Percentiles rank a stretch among this genome's conserved stretches.
Evolutionary conservation across 2,888 invertebrate genomes (phyloP).

Genomic region (Hirtodrosophila histrioides): DNA sequence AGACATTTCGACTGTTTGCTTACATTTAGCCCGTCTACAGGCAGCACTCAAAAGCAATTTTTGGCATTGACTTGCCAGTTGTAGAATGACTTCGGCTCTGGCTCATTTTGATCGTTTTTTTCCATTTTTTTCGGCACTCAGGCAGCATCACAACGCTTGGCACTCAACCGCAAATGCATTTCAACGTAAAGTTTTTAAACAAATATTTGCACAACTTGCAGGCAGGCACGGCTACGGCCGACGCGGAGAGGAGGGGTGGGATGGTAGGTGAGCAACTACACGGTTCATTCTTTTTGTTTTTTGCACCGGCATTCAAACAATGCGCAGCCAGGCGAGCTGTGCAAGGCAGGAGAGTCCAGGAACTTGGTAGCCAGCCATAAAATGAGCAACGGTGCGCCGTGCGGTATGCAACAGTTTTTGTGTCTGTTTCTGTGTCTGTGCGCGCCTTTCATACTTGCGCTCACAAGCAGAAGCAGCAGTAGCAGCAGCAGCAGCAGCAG

Average conservation of each 20-base stretch:
- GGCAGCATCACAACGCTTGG: slow-evolving; percentile 65
- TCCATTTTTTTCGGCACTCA: slow-evolving; percentile 53
- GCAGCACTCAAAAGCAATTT: slow-evolving; percentile 68
- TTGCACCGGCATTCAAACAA: slow-evolving; percentile 69
- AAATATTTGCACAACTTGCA: slow-evolving; percentile 80
- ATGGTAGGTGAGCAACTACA: slow-evolving; percentile 34
- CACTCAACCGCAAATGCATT: slow-evolving; percentile 81
- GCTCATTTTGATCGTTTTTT: slow-evolving; percentile 35
- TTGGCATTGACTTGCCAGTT: slow-evolving; percentile 53
- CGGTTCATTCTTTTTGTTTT: slow-evolving; percentile 58
- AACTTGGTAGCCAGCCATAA: slow-evolving; percentile 61
- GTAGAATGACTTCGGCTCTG: background rate
- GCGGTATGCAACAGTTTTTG: slow-evolving; percentile 75
- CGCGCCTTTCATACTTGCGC: slow-evolving; percentile 71
- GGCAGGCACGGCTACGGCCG: slow-evolving; percentile 11
- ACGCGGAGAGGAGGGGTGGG: background rate
- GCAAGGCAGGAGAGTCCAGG: slow-evolving; percentile 45
- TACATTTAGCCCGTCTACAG: slow-evolving; percentile 56
- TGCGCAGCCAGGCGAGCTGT: slow-evolving; percentile 59
- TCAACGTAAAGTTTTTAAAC: slow-evolving; percentile 78
- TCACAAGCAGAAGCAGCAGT: slow-evolving; percentile 22
- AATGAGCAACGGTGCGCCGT: slow-evolving; percentile 73
- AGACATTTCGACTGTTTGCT: slow-evolving; percentile 50
- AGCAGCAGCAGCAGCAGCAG: slow-evolving; percentile 7
- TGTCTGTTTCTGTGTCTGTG: slow-evolving; percentile 21